Evolutionary conservation across 2,888 invertebrate genomes (phyloP).

Genomic region (Steinernema carpocapsae): DNA sequence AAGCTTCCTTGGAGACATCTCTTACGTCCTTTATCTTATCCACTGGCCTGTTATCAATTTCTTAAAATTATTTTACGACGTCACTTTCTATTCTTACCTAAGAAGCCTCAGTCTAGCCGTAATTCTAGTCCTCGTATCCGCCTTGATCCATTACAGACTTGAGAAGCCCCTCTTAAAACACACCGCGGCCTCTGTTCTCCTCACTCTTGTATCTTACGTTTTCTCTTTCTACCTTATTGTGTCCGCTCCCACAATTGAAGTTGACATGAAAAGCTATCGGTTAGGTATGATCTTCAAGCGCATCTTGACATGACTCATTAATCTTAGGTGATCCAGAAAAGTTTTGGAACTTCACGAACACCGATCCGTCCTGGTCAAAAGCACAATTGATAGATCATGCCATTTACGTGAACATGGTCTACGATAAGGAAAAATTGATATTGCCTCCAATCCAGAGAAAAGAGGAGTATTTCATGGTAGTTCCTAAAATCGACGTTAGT

Average conservation of each 20-base stretch:
- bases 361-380: neutral
- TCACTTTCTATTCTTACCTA: neutral
- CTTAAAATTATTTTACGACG: neutral
- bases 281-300: no score
- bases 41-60: neutral
- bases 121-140: neutral
- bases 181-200: neutral
- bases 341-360: neutral
- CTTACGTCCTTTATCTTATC: neutral
- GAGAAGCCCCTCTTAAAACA: neutral
- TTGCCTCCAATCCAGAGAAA: no score
- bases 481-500: neutral
- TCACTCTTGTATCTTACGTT: neutral
- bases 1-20: neutral
- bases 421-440: no score
- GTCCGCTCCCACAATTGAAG: neutral
- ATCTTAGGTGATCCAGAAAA: neutral
- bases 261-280: no score
- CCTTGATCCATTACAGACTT: neutral
- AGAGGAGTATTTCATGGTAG: neutral
- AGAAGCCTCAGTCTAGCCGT: neutral
- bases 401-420: no score
- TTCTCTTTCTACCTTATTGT: neutral
- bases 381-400: no score
- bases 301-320: no score